Evolutionary conservation across 2,888 invertebrate species (phyloP).

Genomic region (Drosophila quinaria): DNA sequence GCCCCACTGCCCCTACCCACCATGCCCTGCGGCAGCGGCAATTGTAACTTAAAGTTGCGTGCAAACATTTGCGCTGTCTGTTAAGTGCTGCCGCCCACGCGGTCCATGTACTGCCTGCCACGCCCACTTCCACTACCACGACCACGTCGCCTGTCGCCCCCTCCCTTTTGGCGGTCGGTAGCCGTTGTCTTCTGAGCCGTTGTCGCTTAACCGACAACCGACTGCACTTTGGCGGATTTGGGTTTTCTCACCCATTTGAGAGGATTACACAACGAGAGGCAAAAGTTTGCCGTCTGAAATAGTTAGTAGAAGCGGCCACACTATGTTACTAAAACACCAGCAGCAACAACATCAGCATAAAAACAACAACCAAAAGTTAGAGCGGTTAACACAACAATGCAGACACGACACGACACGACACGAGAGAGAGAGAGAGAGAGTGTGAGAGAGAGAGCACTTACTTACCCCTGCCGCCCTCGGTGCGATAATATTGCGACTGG

Average conservation of each 20-base stretch:
- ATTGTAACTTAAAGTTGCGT: constrained; percentile 74
- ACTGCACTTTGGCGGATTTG: constrained; percentile 78
- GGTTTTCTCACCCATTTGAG: constrained; percentile 80
- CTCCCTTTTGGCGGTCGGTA: neutral
- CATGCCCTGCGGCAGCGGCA: constrained; percentile 10
- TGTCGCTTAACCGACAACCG: constrained; percentile 62
- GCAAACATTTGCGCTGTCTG: constrained; percentile 75
- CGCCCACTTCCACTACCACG: constrained; percentile 29
- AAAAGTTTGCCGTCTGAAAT: constrained; percentile 46
- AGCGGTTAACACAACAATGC: constrained; percentile 23
- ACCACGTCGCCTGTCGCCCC: neutral
- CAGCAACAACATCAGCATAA: constrained; percentile 20
- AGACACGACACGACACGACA: constrained; percentile 9
- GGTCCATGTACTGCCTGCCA: constrained; percentile 15
- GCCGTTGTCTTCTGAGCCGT: constrained; percentile 27
- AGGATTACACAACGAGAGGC: constrained; percentile 69
- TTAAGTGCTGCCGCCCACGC: constrained; percentile 64
- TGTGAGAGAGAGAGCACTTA: constrained; percentile 88
- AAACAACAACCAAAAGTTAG: constrained; percentile 7
- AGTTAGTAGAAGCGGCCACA: constrained; percentile 46
- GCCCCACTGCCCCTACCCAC: neutral
- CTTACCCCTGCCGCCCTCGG: constrained; percentile 91
- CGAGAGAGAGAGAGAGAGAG: neutral
- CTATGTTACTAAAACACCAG: constrained; percentile 1
- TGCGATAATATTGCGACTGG: constrained; percentile 84